These are phyloP conservation scores for Gymnorhina tibicen DNA, from an alignment of 2,113 vertebrate genomes.

Conservation along the genomic window DNA sequence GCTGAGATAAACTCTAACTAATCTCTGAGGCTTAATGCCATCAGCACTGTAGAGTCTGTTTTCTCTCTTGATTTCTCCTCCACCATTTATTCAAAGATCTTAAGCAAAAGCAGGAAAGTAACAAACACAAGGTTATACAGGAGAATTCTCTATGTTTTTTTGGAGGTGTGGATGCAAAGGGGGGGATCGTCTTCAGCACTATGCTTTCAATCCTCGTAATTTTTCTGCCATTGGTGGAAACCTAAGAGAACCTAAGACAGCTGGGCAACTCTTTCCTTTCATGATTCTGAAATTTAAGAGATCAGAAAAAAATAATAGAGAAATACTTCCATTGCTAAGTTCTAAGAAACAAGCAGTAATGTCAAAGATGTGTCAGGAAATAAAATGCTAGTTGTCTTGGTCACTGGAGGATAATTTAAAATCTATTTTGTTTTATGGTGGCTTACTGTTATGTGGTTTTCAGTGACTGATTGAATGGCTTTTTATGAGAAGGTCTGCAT, in stretches of 20 bases:
- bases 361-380: not conserved
- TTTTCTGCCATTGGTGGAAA: not conserved
- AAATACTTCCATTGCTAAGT: not conserved
- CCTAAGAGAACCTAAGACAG: not conserved
- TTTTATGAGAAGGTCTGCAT: not conserved
- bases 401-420: constrained; percentile 17
- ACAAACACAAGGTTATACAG: not conserved
- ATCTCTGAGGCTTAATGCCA: constrained; percentile 28
- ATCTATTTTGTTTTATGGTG: not conserved
- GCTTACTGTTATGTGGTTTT: not conserved
- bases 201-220: not conserved
- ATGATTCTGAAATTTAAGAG: not conserved
- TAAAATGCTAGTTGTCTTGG: not conserved
- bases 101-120: not conserved
- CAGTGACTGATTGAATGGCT: not conserved
- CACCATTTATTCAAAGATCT: not conserved
- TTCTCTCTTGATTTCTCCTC: constrained; percentile 10
- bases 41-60: not conserved
- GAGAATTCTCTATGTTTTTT: not conserved
- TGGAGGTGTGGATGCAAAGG: not conserved
- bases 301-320: not conserved
- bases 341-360: not conserved
- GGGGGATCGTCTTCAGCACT: not conserved
- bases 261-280: not conserved
- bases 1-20: constrained; percentile 32